Conservation (phyloP, 1,140 invertebrate genomes). For the Cherax destructor region DNA sequence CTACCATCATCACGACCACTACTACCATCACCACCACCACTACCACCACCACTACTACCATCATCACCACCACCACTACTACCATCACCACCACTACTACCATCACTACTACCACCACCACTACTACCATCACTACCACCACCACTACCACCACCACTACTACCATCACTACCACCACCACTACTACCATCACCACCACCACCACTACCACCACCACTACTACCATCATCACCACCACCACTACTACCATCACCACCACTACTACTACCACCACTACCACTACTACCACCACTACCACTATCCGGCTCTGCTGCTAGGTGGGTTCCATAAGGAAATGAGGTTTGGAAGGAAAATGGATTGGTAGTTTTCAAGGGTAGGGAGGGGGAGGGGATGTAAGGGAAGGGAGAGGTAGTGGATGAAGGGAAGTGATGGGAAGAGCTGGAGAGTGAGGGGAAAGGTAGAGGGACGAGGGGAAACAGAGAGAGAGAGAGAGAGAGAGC, state of each 20-base stretch:
- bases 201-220: background rate
- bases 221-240: background rate
- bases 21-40: background rate
- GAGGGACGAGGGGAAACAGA: background rate
- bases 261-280: background rate
- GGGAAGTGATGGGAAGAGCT: background rate
- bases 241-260: background rate
- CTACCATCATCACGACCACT: too few species aligned
- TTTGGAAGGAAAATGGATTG: too few species aligned
- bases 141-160: background rate
- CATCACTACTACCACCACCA: conserved; percentile 12
- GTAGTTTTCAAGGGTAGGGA: background rate
- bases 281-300: background rate
- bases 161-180: background rate
- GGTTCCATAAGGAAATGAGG: too few species aligned
- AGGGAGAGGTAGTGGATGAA: background rate
- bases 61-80: too few species aligned
- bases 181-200: conserved; percentile 14
- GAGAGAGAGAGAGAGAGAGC: background rate
- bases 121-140: background rate
- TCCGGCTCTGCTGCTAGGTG: background rate
- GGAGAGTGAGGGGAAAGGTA: background rate
- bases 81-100: background rate
- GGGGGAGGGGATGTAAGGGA: background rate
- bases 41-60: background rate